Evolutionary conservation across 2,888 invertebrate genomes (phyloP), one percentile per base, ranked within the genome.

Genomic region (Platypus cylindrus): DNA sequence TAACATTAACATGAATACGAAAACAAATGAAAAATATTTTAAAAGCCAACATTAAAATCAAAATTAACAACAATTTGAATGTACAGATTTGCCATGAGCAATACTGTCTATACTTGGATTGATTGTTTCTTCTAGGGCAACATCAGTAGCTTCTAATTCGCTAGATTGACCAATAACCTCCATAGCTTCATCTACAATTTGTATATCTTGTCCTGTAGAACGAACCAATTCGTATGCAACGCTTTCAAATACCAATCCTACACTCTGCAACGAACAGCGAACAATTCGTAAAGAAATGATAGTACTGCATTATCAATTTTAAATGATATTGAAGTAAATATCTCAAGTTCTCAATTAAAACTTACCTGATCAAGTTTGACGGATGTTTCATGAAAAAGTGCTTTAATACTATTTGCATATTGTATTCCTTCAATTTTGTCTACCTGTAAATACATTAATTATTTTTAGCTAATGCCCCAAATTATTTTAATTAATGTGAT

Each of bases 341-440:
- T n/a, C n/a, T n/a, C n/a, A n/a, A n/a, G n/a, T n/a, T n/a, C n/a
- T n/a, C n/a, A n/a, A n/a, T n/a, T n/a, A n/a, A n/a, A n/a, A n/a
- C 32, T 18, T 49, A 74, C 76, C 66, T 77, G 75, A 52, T 81
- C 78, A 43, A 75, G 71, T 42, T 82, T 62, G 0, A 87, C 89
- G 1, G 89, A 90, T 0, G 84, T 79, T 58, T 91, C 90, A 49
- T 78, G 78, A 63, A 87, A 89, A 7, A 67, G 65, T 2, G 86
- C 89, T n/a, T 82, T 83, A 35, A 91, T 85, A 4, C 75, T 73
- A 5, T 68, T 68, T 0, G 90, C 83, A 64, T 82, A 91, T 31
- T 75, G 70, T 33, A 69, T 59, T 0, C 83, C 89, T 50, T 86
- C 86, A 16, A 72, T 71, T 2, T 65, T 62, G 2, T n/a, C n/a